These are phyloP conservation scores for Aspidiotus destructor DNA, from an alignment of 2,888 invertebrate genomes.

Conservation along the genomic window DNA sequence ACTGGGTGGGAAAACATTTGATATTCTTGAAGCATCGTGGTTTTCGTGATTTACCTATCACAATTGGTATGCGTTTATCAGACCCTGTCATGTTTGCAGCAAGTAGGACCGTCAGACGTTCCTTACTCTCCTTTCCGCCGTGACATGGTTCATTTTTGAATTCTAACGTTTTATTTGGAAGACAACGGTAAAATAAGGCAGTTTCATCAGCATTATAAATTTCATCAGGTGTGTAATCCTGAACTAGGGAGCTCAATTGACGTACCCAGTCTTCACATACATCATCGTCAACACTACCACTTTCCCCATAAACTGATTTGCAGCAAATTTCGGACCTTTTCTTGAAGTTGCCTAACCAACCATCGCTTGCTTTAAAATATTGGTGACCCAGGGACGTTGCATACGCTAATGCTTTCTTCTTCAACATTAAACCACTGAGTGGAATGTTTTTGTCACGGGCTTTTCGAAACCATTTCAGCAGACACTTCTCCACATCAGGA, in stretches of 20 bases:
- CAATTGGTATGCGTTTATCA: conserved; percentile 39
- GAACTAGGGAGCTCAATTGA: conserved; percentile 35
- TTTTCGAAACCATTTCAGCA: too few relatives aligned
- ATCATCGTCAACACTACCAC: conserved; percentile 30
- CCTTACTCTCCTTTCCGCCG: conserved; percentile 41
- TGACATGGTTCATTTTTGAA: conserved; percentile 39
- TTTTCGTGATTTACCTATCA: conserved; percentile 40
- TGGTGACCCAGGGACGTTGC: conserved; percentile 35
- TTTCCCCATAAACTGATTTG: conserved; percentile 37
- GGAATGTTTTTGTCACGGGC: too few relatives aligned
- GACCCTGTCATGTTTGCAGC: conserved; percentile 33
- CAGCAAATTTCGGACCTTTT: conserved; percentile 37
- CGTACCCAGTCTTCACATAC: conserved; percentile 34
- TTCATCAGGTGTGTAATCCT: conserved; percentile 37
- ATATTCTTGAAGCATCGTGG: conserved; percentile 39
- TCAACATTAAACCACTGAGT: conserved; percentile 33
- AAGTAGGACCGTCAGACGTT: conserved; percentile 28
- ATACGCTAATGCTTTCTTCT: conserved; percentile 35
- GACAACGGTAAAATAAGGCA: conserved; percentile 37
- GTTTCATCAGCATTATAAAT: conserved; percentile 40
- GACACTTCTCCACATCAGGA: too few relatives aligned
- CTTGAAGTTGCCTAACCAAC: conserved; percentile 37
- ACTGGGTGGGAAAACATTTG: conserved; percentile 37
- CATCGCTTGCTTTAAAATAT: conserved; percentile 35
- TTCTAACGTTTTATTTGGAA: conserved; percentile 38